phyloP scores from a whole-genome alignment of 2,888 invertebrate genomes.

The Anthoptus insignis region DNA sequence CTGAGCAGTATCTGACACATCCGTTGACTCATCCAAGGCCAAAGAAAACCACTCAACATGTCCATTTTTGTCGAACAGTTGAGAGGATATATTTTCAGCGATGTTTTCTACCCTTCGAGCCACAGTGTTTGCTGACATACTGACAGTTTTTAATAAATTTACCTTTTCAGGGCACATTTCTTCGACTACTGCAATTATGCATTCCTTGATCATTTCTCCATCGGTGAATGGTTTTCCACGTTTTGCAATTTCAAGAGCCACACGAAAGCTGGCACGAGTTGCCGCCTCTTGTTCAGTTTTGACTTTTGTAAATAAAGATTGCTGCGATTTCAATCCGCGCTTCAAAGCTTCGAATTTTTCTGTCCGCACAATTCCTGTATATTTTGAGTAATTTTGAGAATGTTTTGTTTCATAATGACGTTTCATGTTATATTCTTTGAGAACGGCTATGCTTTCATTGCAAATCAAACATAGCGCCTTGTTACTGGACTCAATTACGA shows the following conservation, averaged over 20 bases:
- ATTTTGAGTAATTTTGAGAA: no score
- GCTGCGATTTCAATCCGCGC: no score
- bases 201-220: constrained; percentile 35
- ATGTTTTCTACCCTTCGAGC: constrained; percentile 27
- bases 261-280: constrained; percentile 36
- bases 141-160: constrained; percentile 29
- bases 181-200: constrained; percentile 34
- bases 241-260: constrained; percentile 38
- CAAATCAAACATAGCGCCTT: no score
- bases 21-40: constrained; percentile 38
- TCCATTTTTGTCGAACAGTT: constrained; percentile 35
- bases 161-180: constrained; percentile 29
- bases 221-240: constrained; percentile 17
- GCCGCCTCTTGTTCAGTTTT: no score
- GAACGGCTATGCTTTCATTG: no score
- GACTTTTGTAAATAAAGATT: no score
- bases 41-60: constrained; percentile 38
- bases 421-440: no score
- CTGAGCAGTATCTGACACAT: constrained; percentile 38
- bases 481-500: no score
- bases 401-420: background rate
- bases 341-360: no score
- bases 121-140: constrained; percentile 29
- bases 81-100: constrained; percentile 32
- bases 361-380: no score